Conservation (phyloP, 2,888 invertebrate genomes). For the Hedychridium roseum region DNA sequence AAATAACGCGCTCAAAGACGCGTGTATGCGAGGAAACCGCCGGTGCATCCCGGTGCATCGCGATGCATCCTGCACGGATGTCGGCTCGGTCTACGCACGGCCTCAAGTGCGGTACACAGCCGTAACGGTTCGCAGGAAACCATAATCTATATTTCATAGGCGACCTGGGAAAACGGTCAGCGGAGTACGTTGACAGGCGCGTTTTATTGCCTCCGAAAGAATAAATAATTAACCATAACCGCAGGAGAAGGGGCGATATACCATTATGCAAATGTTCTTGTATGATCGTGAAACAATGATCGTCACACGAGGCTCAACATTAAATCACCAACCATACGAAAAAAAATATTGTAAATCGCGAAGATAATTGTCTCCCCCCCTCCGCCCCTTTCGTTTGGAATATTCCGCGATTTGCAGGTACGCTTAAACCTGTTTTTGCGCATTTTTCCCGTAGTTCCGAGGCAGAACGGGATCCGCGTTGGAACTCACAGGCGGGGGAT, state of each 20-base stretch:
- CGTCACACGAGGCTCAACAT: no score
- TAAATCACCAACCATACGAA: no score
- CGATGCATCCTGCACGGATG: conserved; percentile 14
- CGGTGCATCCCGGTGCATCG: conserved; percentile 11
- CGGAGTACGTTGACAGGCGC: conserved; percentile 6
- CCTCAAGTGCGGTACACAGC: no score
- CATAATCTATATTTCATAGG: conserved; percentile 38
- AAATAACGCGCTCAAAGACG: conserved; percentile 1
- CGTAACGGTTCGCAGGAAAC: conserved; percentile 28
- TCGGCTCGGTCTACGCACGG: conserved; percentile 12
- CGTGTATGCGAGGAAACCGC: conserved; percentile 15
- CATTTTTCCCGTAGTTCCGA: no score
- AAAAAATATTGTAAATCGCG: no score
- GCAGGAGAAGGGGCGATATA: background rate
- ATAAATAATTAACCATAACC: background rate
- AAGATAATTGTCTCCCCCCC: no score
- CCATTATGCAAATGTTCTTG: background rate
- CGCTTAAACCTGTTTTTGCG: no score
- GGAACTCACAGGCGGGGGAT: no score
- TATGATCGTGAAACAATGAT: no score
- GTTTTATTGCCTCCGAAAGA: background rate
- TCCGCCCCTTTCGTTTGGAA: no score
- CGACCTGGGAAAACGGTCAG: conserved; percentile 26
- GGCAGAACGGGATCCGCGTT: no score
- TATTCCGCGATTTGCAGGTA: no score